Conservation (phyloP, 2,888 invertebrate genomes). For the Megastigmus dorsalis region DNA sequence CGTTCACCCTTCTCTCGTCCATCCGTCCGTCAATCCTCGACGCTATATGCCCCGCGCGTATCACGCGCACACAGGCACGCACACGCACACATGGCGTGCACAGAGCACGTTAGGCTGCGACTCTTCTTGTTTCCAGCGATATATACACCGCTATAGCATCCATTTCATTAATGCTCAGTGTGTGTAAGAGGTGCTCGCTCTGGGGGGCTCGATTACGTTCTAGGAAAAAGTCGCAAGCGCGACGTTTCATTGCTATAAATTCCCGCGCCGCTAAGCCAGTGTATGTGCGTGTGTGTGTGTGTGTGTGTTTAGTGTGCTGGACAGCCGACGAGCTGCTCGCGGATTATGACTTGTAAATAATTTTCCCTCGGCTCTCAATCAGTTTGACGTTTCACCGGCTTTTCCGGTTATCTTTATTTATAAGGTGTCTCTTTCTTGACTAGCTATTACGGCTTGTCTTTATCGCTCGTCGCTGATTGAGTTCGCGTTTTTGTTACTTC, state of each 20-base stretch:
- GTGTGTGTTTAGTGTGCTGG: not conserved
- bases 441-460: too few species aligned
- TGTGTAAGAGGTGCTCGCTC: too few species aligned
- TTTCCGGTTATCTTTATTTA: too few species aligned
- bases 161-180: slow-evolving; percentile 25
- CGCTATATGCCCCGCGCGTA: not conserved
- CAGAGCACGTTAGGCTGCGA: not conserved
- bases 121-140: slow-evolving; percentile 9
- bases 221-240: slow-evolving; percentile 31
- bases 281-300: too few species aligned
- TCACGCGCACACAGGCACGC: too few species aligned
- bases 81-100: not conserved
- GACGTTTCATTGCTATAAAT: not conserved
- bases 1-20: not conserved
- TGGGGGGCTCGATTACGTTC: slow-evolving; percentile 25
- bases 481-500: not conserved
- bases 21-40: slow-evolving; percentile 36
- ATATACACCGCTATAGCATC: not conserved
- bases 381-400: too few species aligned
- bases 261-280: too few species aligned
- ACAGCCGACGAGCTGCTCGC: too few species aligned
- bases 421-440: too few species aligned
- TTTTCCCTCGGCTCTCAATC: slow-evolving; percentile 8
- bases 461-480: too few species aligned
- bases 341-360: slow-evolving; percentile 18